Conservation (phyloP, 1,140 invertebrate species). For the Tribolium castaneum region DNA sequence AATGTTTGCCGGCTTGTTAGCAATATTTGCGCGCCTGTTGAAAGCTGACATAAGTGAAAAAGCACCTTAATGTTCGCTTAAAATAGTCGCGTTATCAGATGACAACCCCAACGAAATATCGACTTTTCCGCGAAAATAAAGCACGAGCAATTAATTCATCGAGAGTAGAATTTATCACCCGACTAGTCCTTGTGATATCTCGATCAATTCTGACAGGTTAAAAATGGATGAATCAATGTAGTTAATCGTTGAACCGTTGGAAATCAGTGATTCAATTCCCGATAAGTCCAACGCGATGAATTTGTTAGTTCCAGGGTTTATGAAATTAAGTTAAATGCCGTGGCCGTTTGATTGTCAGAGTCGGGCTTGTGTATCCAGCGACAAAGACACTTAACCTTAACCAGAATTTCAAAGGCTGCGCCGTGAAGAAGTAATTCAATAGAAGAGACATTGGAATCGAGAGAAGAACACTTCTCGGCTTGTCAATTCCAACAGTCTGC, state of each 20-base stretch:
- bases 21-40: not conserved
- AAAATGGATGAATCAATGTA: not conserved
- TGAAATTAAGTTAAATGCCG: too few relatives aligned
- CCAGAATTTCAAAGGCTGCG: constrained; percentile 13
- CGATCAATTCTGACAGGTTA: not conserved
- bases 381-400: constrained; percentile 27
- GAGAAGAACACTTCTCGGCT: not conserved
- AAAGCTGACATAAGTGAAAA: not conserved
- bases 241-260: not conserved
- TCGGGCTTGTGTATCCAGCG: too few relatives aligned
- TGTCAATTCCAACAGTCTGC: constrained; percentile 33
- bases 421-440: constrained; percentile 27
- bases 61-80: not conserved
- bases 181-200: not conserved
- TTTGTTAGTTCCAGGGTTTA: not conserved
- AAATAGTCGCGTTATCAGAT: too few relatives aligned
- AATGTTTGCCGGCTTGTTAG: not conserved
- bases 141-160: not conserved
- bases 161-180: not conserved
- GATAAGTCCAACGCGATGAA: not conserved
- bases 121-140: too few relatives aligned
- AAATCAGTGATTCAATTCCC: not conserved
- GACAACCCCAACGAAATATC: too few relatives aligned
- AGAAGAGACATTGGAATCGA: not conserved
- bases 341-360: too few relatives aligned